Conservation (phyloP, 2,888 invertebrate genomes). For the Sarcophaga variegata region DNA sequence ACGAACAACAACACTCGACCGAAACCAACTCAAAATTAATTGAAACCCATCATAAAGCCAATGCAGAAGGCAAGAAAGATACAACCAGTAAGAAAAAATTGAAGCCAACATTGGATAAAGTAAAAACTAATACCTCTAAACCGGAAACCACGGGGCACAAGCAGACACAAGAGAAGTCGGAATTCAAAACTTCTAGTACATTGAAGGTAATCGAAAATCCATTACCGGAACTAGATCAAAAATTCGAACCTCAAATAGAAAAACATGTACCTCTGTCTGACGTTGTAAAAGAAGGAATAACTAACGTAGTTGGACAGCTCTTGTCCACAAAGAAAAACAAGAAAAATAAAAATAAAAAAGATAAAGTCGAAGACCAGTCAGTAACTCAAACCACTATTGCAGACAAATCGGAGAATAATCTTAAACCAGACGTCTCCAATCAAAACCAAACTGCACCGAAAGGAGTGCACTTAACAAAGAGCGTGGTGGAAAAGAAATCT, state of each 20-base stretch:
- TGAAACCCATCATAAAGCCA: conserved; percentile 42
- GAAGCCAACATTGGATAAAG: not conserved
- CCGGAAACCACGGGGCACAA: not conserved
- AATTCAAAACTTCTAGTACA: not conserved
- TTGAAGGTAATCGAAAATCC: too few relatives aligned
- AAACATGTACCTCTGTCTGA: conserved; percentile 29
- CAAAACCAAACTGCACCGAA: conserved; percentile 72
- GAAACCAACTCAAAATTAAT: conserved; percentile 55
- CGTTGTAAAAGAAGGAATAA: conserved; percentile 44
- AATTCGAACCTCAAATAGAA: conserved; percentile 7
- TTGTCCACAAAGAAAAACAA: conserved; percentile 72
- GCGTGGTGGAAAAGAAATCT: too few relatives aligned
- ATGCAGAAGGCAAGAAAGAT: conserved; percentile 69
- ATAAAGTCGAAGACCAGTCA: not conserved
- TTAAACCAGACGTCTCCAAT: conserved; percentile 55
- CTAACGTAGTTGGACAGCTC: conserved; percentile 43
- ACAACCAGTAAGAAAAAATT: conserved; percentile 46
- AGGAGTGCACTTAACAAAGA: too few relatives aligned
- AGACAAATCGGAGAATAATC: not conserved
- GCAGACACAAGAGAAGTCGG: conserved; percentile 8
- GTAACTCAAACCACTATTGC: not conserved
- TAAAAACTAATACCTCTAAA: conserved; percentile 7
- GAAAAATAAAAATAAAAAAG: conserved; percentile 67
- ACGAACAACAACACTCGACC: conserved; percentile 68
- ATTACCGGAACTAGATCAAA: conserved; percentile 8